phyloP scores from a whole-genome alignment of 2,113 vertebrate species.

The Scalopus aquaticus region DNA sequence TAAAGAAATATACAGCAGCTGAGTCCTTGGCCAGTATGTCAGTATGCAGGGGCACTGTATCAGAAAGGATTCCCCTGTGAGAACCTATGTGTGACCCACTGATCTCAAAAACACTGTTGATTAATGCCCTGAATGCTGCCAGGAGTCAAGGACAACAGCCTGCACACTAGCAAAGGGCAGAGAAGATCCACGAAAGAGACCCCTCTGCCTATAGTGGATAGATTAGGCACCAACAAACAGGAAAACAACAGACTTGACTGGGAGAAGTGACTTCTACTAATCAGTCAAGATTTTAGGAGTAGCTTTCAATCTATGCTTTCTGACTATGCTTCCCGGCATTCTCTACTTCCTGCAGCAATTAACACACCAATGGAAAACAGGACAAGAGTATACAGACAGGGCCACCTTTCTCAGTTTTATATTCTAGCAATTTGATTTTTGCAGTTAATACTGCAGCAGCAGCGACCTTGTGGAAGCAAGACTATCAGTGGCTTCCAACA shows the following conservation, averaged over 20 bases:
- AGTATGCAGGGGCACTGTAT: neutral
- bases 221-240: slow-evolving; percentile 66
- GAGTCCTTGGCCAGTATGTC: neutral
- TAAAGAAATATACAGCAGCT: neutral
- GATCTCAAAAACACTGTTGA: neutral
- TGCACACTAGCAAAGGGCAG: slow-evolving; percentile 24
- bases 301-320: slow-evolving; percentile 69
- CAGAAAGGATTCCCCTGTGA: neutral
- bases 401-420: slow-evolving; percentile 24
- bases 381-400: slow-evolving; percentile 26
- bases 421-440: slow-evolving; percentile 10
- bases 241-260: slow-evolving; percentile 63
- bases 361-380: neutral
- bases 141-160: slow-evolving; percentile 66
- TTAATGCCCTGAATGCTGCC: slow-evolving; percentile 29
- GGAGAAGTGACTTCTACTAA: slow-evolving; percentile 43
- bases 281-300: slow-evolving; percentile 36
- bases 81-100: neutral
- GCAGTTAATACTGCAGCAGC: slow-evolving; percentile 79
- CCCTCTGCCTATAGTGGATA: slow-evolving; percentile 40
- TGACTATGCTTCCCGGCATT: slow-evolving; percentile 67
- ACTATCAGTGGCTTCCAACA: slow-evolving; percentile 74
- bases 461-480: slow-evolving; percentile 68
- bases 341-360: slow-evolving; percentile 42
- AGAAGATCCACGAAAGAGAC: neutral